These are phyloP conservation scores for Micoletzkya japonica DNA, from an alignment of 2,888 invertebrate species.

Conservation along the genomic window DNA sequence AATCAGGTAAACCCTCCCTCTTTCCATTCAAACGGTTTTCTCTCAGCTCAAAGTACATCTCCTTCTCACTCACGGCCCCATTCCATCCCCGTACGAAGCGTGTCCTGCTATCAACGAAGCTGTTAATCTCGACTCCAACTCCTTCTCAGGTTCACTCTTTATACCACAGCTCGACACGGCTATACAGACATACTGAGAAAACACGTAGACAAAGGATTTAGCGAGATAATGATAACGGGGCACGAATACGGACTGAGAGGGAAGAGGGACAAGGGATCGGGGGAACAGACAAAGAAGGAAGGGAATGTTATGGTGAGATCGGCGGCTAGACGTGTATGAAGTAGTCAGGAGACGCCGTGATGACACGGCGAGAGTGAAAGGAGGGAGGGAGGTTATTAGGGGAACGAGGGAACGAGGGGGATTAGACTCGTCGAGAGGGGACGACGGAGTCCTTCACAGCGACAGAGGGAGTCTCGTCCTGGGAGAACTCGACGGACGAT, in stretches of 20 bases:
- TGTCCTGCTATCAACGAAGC: conserved; percentile 31
- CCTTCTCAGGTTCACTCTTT: conserved; percentile 21
- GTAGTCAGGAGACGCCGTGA: not conserved
- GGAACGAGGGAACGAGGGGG: not conserved
- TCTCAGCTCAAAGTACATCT: conserved; percentile 48
- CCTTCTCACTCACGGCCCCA: conserved; percentile 48
- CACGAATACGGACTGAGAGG: conserved; percentile 4
- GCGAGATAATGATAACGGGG: not conserved
- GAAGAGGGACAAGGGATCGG: conserved; percentile 1
- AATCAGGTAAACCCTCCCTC: conserved; percentile 28
- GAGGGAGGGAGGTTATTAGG: not conserved
- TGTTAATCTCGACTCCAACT: conserved; percentile 11
- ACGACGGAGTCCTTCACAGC: not conserved
- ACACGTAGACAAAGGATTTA: conserved; percentile 6
- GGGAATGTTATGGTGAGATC: conserved; percentile 22
- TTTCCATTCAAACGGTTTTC: not conserved
- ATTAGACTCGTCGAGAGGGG: conserved; percentile 14
- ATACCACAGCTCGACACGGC: too few species aligned
- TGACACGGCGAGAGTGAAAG: not conserved
- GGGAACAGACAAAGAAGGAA: not conserved
- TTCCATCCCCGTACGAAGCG: conserved; percentile 53
- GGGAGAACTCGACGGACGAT: conserved; percentile 11
- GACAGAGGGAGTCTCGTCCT: too few species aligned
- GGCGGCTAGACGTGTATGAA: conserved; percentile 3
- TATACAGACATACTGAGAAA: not conserved